Percentiles rank a stretch among this genome's conserved stretches.
phyloP scores from a whole-genome alignment of 2,888 invertebrate genomes.

The Celastrina argiolus region DNA sequence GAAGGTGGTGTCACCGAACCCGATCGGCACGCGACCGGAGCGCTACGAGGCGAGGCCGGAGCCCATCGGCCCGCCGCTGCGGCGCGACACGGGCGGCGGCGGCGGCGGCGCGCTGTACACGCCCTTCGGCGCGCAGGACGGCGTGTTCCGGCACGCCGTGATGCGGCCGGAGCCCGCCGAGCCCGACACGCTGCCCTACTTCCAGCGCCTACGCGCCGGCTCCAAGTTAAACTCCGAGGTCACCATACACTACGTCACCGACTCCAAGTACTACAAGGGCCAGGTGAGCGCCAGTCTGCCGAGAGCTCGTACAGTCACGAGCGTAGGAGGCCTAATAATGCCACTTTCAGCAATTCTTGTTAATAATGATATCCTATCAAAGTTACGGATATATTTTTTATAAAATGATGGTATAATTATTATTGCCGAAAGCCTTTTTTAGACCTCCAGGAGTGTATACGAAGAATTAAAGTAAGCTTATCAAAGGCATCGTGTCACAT shows the following conservation, averaged over 20 bases:
- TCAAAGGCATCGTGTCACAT: too few relatives aligned
- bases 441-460: too few relatives aligned
- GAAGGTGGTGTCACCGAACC: conserved; percentile 62
- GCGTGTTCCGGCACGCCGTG: conserved; percentile 61
- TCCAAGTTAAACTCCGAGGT: conserved; percentile 67
- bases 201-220: conserved; percentile 62
- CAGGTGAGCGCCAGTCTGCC: conserved; percentile 46
- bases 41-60: conserved; percentile 54
- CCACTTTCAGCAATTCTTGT: too few relatives aligned
- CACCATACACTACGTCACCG: conserved; percentile 67
- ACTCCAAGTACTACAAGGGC: conserved; percentile 67
- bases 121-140: conserved; percentile 63
- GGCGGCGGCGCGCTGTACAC: conserved; percentile 49
- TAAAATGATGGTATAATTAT: too few relatives aligned
- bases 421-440: too few relatives aligned
- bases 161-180: conserved; percentile 42
- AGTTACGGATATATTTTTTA: too few relatives aligned
- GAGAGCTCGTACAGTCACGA: too few relatives aligned
- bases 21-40: conserved; percentile 63
- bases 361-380: too few relatives aligned
- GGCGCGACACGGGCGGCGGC: conserved; percentile 40
- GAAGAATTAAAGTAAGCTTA: too few relatives aligned
- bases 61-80: conserved; percentile 57
- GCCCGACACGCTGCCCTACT: conserved; percentile 65
- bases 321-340: neutral